These are phyloP conservation scores for Gryllus bimaculatus DNA, from an alignment of 1,140 invertebrate genomes.

Conservation along the genomic window DNA sequence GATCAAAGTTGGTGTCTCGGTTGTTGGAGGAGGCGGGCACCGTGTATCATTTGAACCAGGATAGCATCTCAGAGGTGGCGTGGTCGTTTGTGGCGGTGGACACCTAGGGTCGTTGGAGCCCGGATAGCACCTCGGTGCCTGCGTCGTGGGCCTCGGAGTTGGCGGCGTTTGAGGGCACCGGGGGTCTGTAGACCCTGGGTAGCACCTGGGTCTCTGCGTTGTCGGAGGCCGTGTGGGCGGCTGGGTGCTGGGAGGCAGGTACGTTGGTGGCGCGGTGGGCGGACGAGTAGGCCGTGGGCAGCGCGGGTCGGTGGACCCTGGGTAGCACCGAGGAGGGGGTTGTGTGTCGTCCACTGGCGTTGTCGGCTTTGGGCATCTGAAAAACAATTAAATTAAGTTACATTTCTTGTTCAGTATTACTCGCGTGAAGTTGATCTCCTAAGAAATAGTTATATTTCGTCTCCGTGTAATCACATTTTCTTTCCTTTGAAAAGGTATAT, in stretches of 20 bases:
- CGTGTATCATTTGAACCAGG: constrained; percentile 35
- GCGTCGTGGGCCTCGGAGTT: not conserved
- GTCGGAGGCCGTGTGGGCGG: no score
- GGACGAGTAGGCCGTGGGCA: no score
- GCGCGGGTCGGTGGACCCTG: constrained; percentile 32
- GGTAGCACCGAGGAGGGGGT: constrained; percentile 19
- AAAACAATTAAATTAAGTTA: no score
- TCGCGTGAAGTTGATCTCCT: no score
- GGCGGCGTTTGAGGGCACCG: constrained; percentile 25
- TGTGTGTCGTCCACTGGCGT: not conserved
- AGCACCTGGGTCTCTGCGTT: constrained; percentile 18
- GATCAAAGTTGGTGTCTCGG: constrained; percentile 3
- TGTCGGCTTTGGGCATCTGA: no score
- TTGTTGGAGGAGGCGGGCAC: constrained; percentile 27
- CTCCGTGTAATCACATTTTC: no score
- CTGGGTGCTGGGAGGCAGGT: no score
- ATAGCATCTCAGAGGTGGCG: constrained; percentile 26
- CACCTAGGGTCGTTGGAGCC: constrained; percentile 34
- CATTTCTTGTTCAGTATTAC: no score
- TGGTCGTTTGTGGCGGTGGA: constrained; percentile 21
- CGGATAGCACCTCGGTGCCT: constrained; percentile 26
- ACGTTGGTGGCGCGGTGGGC: constrained; percentile 23
- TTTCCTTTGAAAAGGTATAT: no score
- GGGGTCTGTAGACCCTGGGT: constrained; percentile 28
- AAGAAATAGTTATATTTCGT: no score